Percentiles rank a stretch among this genome's conserved stretches.
Evolutionary conservation across 1,140 invertebrate genomes (phyloP).

Genomic region (Theocolax elegans): DNA sequence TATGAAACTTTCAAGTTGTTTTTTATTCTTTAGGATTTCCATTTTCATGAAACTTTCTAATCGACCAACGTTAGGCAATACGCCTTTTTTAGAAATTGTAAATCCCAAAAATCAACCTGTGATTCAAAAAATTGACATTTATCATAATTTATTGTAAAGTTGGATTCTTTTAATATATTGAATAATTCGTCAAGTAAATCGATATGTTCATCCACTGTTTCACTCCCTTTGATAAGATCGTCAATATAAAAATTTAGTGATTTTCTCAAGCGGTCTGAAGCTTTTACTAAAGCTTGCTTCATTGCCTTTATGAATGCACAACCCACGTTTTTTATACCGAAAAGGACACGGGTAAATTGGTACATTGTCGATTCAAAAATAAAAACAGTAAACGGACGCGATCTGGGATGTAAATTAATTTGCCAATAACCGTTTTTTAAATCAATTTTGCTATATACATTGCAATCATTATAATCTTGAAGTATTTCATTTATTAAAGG

Average conservation of each 20-base stretch:
- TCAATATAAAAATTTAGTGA: neutral
- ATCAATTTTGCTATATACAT: conserved; percentile 51
- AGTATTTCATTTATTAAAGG: conserved; percentile 42
- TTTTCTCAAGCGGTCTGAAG: neutral
- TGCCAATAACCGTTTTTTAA: conserved; percentile 56
- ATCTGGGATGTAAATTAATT: conserved; percentile 46
- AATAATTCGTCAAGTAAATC: too few species aligned
- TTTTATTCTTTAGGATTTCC: too few species aligned
- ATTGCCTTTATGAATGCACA: conserved; percentile 13
- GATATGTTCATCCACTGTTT: too few species aligned
- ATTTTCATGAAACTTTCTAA: too few species aligned
- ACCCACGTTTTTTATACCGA: conserved; percentile 22
- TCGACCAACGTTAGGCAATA: too few species aligned
- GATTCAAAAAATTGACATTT: too few species aligned
- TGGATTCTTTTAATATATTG: too few species aligned
- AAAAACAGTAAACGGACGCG: conserved; percentile 54
- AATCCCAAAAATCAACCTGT: too few species aligned
- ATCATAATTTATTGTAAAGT: too few species aligned
- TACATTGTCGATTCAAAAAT: conserved; percentile 45
- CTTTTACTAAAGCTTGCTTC: neutral
- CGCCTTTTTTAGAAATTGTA: too few species aligned
- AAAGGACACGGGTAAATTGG: conserved; percentile 25
- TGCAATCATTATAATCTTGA: conserved; percentile 27
- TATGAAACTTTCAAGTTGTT: too few species aligned
- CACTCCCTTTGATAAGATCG: too few species aligned